Conservation (phyloP, 2,797 vertebrate species). For the Urosaurus nigricauda region DNA sequence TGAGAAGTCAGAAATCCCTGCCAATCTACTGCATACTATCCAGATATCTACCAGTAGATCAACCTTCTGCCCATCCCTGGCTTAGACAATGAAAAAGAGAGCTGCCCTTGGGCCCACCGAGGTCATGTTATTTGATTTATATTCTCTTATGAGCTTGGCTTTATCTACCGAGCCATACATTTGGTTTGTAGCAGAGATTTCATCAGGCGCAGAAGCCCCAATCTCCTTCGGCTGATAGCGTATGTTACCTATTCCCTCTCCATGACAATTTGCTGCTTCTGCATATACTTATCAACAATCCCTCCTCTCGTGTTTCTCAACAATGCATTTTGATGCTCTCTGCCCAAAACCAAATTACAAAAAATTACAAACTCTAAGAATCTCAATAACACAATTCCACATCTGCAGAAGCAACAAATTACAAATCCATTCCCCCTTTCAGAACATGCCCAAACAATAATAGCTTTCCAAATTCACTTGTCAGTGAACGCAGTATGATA, state of each 20-base stretch:
- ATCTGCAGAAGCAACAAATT: constrained; percentile 11
- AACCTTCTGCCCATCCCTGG: background rate
- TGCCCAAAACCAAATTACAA: constrained; percentile 9
- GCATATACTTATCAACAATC: constrained; percentile 11
- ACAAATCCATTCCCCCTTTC: background rate
- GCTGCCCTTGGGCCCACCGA: background rate
- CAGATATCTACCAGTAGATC: background rate
- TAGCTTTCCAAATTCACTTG: constrained; percentile 17
- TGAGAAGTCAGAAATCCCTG: background rate
- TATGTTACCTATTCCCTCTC: background rate
- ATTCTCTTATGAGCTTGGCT: background rate
- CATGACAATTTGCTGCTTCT: background rate
- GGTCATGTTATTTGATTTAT: background rate
- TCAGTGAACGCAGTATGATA: background rate
- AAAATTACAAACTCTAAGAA: constrained; percentile 37
- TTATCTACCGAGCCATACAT: background rate
- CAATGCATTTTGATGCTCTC: background rate
- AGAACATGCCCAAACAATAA: constrained; percentile 16
- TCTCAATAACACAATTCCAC: background rate
- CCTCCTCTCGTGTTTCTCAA: background rate
- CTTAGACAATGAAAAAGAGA: background rate
- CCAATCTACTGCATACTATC: background rate
- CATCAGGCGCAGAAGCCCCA: background rate
- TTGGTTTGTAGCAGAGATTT: background rate
- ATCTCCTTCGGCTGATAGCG: background rate